Conservation (phyloP, 1,140 invertebrate genomes). For the Sycobia sp. region DNA sequence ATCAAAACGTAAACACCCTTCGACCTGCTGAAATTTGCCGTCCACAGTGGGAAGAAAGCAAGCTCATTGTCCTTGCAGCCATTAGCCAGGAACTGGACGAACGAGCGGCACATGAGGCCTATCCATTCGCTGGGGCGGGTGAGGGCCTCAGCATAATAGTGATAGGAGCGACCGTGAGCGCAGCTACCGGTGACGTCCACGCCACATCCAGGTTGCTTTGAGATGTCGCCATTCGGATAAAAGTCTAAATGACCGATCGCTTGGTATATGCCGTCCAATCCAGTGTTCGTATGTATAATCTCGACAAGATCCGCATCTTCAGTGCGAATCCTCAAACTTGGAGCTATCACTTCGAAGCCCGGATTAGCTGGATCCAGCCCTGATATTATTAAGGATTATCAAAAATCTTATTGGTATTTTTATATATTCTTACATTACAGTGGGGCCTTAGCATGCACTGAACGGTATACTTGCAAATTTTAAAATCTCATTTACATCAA, state of each 20-base stretch:
- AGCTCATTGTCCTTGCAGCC: not conserved
- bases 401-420: too few relatives aligned
- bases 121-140: not conserved
- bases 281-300: slow-evolving; percentile 10
- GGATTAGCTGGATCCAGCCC: not conserved
- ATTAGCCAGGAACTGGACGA: too few relatives aligned
- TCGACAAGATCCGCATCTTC: slow-evolving; percentile 7
- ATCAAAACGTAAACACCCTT: too few relatives aligned
- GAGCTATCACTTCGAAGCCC: not conserved
- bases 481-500: too few relatives aligned
- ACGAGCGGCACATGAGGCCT: too few relatives aligned
- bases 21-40: too few relatives aligned
- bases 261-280: not conserved
- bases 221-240: slow-evolving; percentile 26
- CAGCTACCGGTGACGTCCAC: not conserved
- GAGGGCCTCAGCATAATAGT: slow-evolving; percentile 15
- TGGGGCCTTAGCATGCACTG: too few relatives aligned
- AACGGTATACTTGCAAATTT: too few relatives aligned
- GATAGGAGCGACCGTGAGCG: slow-evolving; percentile 4
- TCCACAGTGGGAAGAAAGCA: too few relatives aligned
- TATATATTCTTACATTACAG: too few relatives aligned
- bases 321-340: not conserved
- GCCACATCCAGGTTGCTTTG: slow-evolving; percentile 11
- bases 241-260: slow-evolving; percentile 8
- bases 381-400: not conserved